Base-by-base conservation (phyloP, 2,113 vertebrate species). In the Salvator merianae region DNA sequence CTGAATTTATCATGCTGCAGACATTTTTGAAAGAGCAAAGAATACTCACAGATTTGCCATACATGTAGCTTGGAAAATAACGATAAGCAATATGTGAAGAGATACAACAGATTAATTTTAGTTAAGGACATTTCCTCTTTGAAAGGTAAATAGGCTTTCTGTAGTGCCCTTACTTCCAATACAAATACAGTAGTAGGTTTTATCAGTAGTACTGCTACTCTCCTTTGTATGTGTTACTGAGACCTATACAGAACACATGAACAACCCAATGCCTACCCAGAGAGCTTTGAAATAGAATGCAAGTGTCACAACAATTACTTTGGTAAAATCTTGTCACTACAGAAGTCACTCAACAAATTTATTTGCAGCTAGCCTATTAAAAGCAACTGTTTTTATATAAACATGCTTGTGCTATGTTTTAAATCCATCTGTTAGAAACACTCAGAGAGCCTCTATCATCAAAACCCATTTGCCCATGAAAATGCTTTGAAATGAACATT, bases 381-480 rank as follows among this genome's bases (percentile, higher is more conserved):
- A 81, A 69, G 47, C 36, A 69, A 30, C 30, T 62, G 24, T 81
- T 86, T 81, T 69, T n/a, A 76, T 62, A 70, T 28, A 69, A 55
- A 81, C 8, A 55, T 18, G 50, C 4, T 32, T 7, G 7, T 34
- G 30, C 50, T 59, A 26, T 30, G 34, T n/a, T 62, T 36, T 66
- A 79, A 38, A 74, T 4, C 70, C 68, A 71, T 59, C 62, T 74
- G 62, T 83, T 55, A 32, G 62, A 6, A 80, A 24, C n/a, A 24
- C 20, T 24, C 34, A 83, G 43, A 47, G 43, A 76, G 63, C 43
- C 3, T 71, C 47, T 28, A 26, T 81, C 50, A 47, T 84, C 34
- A 70, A 77, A 70, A 40, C 22, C 6, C 24, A 28, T 77, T 77
- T 22, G 20, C 26, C 5, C 10, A 62, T 16, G 4, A n/a, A 69